Conservation (phyloP, 1,140 invertebrate species). For the Drosophila serrata region DNA sequence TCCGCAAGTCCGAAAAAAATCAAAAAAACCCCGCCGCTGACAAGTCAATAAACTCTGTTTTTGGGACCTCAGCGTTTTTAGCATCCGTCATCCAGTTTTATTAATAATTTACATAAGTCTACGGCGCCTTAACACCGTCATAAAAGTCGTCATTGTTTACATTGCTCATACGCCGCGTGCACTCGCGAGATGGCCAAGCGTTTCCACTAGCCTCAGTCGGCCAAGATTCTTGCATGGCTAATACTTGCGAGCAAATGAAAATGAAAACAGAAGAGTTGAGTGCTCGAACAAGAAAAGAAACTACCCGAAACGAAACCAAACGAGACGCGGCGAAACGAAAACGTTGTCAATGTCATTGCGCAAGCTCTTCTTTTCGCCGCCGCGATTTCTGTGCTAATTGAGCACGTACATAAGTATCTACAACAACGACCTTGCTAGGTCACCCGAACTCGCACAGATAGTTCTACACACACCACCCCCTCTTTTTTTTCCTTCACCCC, state of each 20-base stretch:
- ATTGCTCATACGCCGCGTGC: constrained; percentile 67
- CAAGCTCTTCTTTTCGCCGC: constrained; percentile 36
- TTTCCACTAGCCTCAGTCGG: constrained; percentile 18
- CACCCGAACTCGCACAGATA: constrained; percentile 10
- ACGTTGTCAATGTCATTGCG: constrained; percentile 56
- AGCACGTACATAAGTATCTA: constrained; percentile 24
- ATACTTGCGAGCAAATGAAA: constrained; percentile 9
- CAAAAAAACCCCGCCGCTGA: constrained; percentile 12
- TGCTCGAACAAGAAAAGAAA: constrained; percentile 17
- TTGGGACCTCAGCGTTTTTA: constrained; percentile 34
- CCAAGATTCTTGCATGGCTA: constrained; percentile 39
- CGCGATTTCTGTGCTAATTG: constrained; percentile 40
- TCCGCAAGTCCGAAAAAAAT: constrained; percentile 32
- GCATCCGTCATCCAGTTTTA: constrained; percentile 47
- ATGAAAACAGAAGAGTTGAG: constrained; percentile 31
- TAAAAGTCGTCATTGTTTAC: constrained; percentile 45
- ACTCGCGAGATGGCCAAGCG: constrained; percentile 13
- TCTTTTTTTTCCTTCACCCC: not conserved
- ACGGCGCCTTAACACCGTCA: constrained; percentile 37
- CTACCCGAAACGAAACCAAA: constrained; percentile 38
- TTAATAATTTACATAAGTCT: constrained; percentile 41
- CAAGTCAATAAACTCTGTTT: constrained; percentile 59
- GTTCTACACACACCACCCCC: constrained; percentile 1
- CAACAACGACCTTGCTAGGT: constrained; percentile 52
- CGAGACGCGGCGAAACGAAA: constrained; percentile 37